phyloP scores from a whole-genome alignment of 2,888 invertebrate genomes.

The Plagodis dolabraria region DNA sequence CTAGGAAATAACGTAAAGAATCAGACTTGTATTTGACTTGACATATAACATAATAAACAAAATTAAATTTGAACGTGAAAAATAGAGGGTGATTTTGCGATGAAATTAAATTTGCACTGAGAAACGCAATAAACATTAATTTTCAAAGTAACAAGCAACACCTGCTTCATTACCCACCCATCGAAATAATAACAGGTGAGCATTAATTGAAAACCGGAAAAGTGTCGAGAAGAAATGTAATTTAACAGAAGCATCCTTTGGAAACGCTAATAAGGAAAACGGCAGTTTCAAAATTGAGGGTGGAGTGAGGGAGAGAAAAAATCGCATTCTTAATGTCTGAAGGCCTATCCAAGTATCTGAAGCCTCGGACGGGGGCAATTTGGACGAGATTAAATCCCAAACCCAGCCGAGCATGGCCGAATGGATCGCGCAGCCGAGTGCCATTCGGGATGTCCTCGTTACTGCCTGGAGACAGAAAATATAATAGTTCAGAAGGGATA shows the following conservation, averaged over 20 bases:
- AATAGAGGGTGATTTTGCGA: no score
- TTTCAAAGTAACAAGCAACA: background rate
- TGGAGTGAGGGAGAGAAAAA: conserved; percentile 36
- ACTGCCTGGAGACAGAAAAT: conserved; percentile 22
- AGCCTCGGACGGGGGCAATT: conserved; percentile 56
- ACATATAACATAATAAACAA: no score
- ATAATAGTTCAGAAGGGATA: background rate
- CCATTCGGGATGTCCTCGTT: conserved; percentile 43
- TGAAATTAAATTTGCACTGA: no score
- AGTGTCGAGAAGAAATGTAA: conserved; percentile 38
- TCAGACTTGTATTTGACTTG: no score
- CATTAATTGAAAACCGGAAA: conserved; percentile 33
- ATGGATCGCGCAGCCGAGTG: conserved; percentile 34
- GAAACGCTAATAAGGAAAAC: conserved; percentile 46
- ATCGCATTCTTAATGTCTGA: conserved; percentile 47
- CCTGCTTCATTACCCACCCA: background rate
- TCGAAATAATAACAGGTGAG: conserved; percentile 23
- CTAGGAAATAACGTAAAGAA: no score
- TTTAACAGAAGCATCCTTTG: conserved; percentile 35
- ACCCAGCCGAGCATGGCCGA: conserved; percentile 50
- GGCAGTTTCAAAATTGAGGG: conserved; percentile 47
- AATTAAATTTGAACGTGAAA: no score
- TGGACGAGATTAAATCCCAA: conserved; percentile 61
- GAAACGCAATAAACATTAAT: background rate
- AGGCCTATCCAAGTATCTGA: conserved; percentile 48